Evolutionary conservation across 2,888 invertebrate genomes (phyloP), one percentile per base, ranked within the genome.

Genomic region (Drosophila nr. medialis): DNA sequence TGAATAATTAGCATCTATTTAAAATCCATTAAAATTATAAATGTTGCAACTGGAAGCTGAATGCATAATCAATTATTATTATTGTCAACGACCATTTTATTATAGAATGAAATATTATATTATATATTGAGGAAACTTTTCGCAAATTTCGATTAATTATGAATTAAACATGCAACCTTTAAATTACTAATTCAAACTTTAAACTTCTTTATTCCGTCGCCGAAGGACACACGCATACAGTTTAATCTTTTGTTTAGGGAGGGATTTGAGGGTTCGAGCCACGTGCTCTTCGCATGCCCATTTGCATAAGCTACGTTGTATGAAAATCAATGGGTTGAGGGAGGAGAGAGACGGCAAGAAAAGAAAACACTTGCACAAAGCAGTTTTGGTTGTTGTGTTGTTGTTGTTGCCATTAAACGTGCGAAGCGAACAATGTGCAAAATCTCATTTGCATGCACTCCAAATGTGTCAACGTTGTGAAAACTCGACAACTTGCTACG

Each of bases 251-350:
- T 27, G 40, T 38, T 24, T 29, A 21, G 36, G 27, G 51, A 2
- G 2, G 27, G 40, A 36, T 34, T 27, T 27, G 11, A 13, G 7
- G n/a, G 15, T 21, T 42, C n/a, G n/a, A 42, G 58, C 34, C 64
- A 75, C 30, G 59, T 62, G 62, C 55, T 59, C 64, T 64, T 70
- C 62, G 64, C 62, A 62, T 59, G 49, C 58, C 55, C 50, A 75
- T 77, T 77, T 77, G 64, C 80, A 77, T 76, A 80, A 75, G 63
- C 66, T 45, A 21, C 24, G 42, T 11, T 54, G 6, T 54, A 30
- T 56, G 55, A 27, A 42, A 63, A n/a, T 24, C 21, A 49, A 40
- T 48, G 40, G 5, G 5, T 2, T 42, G 11, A 1, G 42, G 11
- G 11, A 5, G 5, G 42, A 11, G 5, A 42, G 5, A 11, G 11